Conservation (phyloP, 2,113 vertebrate species). For the Leucopsar rothschildi region DNA sequence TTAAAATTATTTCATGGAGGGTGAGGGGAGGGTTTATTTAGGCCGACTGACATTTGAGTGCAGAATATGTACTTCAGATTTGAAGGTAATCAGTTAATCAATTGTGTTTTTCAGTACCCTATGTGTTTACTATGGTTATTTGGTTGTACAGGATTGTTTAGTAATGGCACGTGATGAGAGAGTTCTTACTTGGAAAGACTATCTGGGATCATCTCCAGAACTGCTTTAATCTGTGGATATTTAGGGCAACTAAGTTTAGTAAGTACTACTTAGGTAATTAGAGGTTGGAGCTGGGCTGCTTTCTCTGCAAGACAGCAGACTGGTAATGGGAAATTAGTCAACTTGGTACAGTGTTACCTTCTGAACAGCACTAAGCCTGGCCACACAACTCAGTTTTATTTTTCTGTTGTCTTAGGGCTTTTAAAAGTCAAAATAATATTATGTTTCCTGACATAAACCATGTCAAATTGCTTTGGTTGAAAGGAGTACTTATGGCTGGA, state of each 20-base stretch:
- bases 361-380: not conserved
- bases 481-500: not conserved
- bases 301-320: not conserved
- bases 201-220: conserved; percentile 4
- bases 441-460: not conserved
- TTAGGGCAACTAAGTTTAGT: conserved; percentile 41
- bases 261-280: conserved; percentile 45
- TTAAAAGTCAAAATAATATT: not conserved
- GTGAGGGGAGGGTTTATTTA: not conserved
- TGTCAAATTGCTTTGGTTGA: not conserved
- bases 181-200: conserved; percentile 32
- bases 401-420: not conserved
- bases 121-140: not conserved
- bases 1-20: not conserved
- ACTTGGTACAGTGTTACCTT: not conserved
- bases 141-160: not conserved
- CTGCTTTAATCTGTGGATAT: conserved; percentile 57
- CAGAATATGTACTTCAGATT: not conserved
- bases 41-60: not conserved
- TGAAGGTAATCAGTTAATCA: not conserved
- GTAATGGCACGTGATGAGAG: not conserved
- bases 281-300: not conserved
- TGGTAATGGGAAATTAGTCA: not conserved
- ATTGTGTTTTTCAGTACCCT: not conserved
- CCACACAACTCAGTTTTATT: not conserved